A percentile compares a stretch with the other conserved stretches of the same genome.
Conservation (phyloP, 1,140 invertebrate genomes). For the Mactra quadrangularis region DNA sequence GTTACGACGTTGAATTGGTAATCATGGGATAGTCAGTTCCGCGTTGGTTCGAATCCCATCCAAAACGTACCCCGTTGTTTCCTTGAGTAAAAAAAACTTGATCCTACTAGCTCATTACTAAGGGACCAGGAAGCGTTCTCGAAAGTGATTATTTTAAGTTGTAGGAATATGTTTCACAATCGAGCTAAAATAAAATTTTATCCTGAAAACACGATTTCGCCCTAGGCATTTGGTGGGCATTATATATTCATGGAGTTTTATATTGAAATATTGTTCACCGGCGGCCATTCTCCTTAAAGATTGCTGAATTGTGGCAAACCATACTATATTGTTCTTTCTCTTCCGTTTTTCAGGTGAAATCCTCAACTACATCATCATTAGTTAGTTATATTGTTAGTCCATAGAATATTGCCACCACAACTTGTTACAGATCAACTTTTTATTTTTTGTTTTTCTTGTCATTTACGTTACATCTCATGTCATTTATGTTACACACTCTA, state of each 20-base stretch:
- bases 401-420: slow-evolving; percentile 36
- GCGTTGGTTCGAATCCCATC: no score
- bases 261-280: neutral
- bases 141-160: no score
- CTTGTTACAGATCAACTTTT: slow-evolving; percentile 6
- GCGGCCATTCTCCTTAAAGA: no score
- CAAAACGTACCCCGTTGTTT: no score
- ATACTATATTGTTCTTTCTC: neutral
- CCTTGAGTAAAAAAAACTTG: no score
- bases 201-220: neutral
- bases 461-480: slow-evolving; percentile 9
- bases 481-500: neutral
- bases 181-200: no score
- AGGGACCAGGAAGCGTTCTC: no score
- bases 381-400: slow-evolving; percentile 16
- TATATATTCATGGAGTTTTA: neutral
- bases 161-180: no score
- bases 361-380: slow-evolving; percentile 24
- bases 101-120: no score
- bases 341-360: slow-evolving; percentile 14
- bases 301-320: neutral
- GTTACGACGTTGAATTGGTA: no score
- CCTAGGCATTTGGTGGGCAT: neutral
- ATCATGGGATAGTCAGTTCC: no score
- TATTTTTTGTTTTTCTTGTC: slow-evolving; percentile 1